A percentile compares a stretch with the other conserved stretches of the same genome.
These are phyloP conservation scores for Meloidogyne floridensis DNA, from an alignment of 1,140 invertebrate species.

Conservation along the genomic window DNA sequence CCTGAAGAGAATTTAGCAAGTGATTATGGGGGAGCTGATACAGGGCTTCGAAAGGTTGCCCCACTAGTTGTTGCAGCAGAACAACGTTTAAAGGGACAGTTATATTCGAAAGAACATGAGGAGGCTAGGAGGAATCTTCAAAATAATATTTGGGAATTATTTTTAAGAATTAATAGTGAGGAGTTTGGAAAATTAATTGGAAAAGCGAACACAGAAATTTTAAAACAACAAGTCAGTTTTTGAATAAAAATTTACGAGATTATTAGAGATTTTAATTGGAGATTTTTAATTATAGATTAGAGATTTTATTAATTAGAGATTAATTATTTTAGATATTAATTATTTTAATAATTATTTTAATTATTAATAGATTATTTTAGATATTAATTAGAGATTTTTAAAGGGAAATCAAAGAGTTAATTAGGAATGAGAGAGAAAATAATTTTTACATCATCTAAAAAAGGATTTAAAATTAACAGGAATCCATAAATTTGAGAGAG, in stretches of 20 bases:
- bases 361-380: no score
- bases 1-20: not conserved
- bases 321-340: no score
- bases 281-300: no score
- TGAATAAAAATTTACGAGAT: no score
- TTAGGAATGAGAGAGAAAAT: no score
- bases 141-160: constrained; percentile 43
- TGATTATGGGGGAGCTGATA: not conserved
- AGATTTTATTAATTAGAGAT: constrained; percentile 39
- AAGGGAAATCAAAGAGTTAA: no score
- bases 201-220: not conserved
- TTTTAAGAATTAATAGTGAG: constrained; percentile 39
- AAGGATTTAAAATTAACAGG: no score
- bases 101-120: constrained; percentile 53
- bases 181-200: not conserved
- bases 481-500: no score
- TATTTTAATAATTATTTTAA: no score
- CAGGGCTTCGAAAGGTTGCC: not conserved
- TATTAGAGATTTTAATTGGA: no score
- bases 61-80: constrained; percentile 24
- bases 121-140: constrained; percentile 37
- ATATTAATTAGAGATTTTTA: no score
- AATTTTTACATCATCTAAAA: no score
- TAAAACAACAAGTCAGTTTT: constrained; percentile 27
- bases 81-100: constrained; percentile 14